A percentile compares a stretch with the other conserved stretches of the same genome.
phyloP scores from a whole-genome alignment of 2,797 vertebrate species.

The Hirundo rustica region DNA sequence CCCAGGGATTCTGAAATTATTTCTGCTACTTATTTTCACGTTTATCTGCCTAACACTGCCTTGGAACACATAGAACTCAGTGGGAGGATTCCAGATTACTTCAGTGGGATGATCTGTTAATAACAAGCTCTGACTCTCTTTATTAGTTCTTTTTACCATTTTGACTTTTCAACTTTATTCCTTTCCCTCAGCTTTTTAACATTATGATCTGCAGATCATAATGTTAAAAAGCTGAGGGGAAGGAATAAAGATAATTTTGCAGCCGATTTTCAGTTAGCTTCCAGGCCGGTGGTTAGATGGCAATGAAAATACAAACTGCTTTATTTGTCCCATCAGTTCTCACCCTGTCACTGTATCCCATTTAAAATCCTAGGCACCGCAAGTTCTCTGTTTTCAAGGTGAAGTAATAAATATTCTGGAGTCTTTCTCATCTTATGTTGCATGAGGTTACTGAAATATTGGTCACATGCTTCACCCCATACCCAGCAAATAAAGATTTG shows the following conservation, averaged over 20 bases:
- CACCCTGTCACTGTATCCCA: not conserved
- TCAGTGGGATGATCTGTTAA: not conserved
- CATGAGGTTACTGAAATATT: constrained; percentile 5
- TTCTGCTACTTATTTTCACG: not conserved
- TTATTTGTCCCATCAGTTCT: not conserved
- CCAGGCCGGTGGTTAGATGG: not conserved
- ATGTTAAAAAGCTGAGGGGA: not conserved
- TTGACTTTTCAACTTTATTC: not conserved
- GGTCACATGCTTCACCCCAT: not conserved
- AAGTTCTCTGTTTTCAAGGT: constrained; percentile 17
- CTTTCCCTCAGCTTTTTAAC: not conserved
- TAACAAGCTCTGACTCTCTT: constrained; percentile 2
- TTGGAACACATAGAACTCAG: not conserved
- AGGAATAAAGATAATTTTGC: not conserved
- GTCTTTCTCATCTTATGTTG: not conserved
- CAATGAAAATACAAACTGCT: not conserved
- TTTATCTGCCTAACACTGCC: not conserved
- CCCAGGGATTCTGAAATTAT: not conserved
- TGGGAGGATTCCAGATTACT: constrained; percentile 22
- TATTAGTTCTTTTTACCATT: not conserved
- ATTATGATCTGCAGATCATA: not conserved
- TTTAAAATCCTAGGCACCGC: not conserved
- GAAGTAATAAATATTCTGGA: not conserved
- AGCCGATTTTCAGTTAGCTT: not conserved
- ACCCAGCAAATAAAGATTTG: not conserved